Percentiles rank a stretch among this genome's conserved stretches.
phyloP scores from a whole-genome alignment of 1,140 invertebrate species.

The Drosophila ohnishii region DNA sequence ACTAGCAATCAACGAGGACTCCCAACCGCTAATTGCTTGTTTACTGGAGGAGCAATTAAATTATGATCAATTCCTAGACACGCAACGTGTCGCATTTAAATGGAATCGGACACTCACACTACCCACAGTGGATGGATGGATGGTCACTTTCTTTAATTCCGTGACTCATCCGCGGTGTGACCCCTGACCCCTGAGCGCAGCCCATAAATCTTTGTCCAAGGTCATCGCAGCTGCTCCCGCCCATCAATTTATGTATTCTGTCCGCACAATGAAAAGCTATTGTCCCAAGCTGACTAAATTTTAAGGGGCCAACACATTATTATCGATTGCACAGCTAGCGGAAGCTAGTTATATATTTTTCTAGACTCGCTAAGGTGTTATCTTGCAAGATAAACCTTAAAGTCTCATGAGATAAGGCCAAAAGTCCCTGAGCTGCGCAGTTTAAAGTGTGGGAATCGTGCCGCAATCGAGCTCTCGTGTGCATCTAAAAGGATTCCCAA shows the following conservation, averaged over 20 bases:
- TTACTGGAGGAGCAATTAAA: conserved; percentile 53
- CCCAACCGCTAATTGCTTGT: conserved; percentile 50
- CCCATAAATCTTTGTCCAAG: conserved; percentile 45
- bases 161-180: conserved; percentile 32
- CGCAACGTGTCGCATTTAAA: conserved; percentile 44
- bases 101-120: conserved; percentile 21
- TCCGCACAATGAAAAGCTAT: conserved; percentile 16
- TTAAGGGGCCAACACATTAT: conserved; percentile 15
- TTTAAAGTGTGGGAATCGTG: conserved; percentile 18
- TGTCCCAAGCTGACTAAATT: conserved; percentile 27
- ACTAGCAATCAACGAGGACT: conserved; percentile 16
- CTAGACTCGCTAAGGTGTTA: not conserved
- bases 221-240: conserved; percentile 29
- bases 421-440: not conserved
- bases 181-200: conserved; percentile 19
- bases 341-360: conserved; percentile 1
- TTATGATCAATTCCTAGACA: conserved; percentile 32
- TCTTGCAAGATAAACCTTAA: conserved; percentile 35
- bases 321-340: conserved; percentile 19
- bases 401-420: conserved; percentile 45
- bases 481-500: conserved; percentile 27
- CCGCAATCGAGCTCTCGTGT: not conserved
- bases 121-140: not conserved
- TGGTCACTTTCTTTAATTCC: not conserved
- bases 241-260: conserved; percentile 20